Percentiles rank a stretch among this genome's conserved stretches.
These are phyloP conservation scores for Periophthalmodon schlosseri DNA, from an alignment of 2,113 vertebrate genomes.

Conservation along the genomic window DNA sequence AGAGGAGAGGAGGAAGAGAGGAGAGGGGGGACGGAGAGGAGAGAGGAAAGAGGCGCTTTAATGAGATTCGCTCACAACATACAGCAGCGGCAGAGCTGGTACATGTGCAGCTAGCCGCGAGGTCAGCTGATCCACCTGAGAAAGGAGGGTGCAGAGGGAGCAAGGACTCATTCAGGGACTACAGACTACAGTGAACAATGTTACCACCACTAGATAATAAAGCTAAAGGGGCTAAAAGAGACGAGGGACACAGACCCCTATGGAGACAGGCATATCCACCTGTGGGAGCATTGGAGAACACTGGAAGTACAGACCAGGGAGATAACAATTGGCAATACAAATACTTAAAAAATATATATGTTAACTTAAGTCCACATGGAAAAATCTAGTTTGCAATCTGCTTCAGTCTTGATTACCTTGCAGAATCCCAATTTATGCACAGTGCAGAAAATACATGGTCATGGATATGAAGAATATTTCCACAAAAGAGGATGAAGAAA, in stretches of 20 bases:
- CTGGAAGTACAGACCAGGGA: slow-evolving; percentile 11
- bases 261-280: slow-evolving; percentile 48
- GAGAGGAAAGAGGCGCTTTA: slow-evolving; percentile 32
- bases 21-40: background rate
- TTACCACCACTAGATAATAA: slow-evolving; percentile 22
- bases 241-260: background rate
- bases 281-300: slow-evolving; percentile 51
- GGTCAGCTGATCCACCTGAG: slow-evolving; percentile 77
- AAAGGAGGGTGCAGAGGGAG: slow-evolving; percentile 55
- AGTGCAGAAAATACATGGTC: background rate
- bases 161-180: slow-evolving; percentile 50
- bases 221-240: slow-evolving; percentile 27
- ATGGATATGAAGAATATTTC: background rate
- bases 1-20: background rate
- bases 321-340: background rate
- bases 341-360: background rate
- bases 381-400: background rate
- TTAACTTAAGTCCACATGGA: background rate
- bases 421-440: background rate
- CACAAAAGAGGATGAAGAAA: background rate
- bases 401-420: background rate
- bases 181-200: slow-evolving; percentile 36
- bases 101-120: slow-evolving; percentile 60
- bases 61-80: slow-evolving; percentile 39
- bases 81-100: slow-evolving; percentile 54